Evolutionary conservation across 2,888 invertebrate genomes (phyloP).

Genomic region (Pandemis corylana): DNA sequence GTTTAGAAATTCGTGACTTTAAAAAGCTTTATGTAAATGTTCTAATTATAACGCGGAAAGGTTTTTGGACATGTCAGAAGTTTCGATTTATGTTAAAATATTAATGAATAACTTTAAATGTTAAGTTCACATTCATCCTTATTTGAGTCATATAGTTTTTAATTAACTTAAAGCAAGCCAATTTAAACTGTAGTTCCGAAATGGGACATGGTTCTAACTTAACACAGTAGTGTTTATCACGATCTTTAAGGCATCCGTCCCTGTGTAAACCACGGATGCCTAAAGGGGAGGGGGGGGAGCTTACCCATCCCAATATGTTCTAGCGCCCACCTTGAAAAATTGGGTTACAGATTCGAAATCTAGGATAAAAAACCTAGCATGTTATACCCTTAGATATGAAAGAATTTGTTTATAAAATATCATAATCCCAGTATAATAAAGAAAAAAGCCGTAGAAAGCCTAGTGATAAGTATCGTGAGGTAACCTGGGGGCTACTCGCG

Average conservation of each 20-base stretch:
- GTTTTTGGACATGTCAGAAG: constrained; percentile 1
- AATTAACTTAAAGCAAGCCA: background rate
- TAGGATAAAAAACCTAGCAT: background rate
- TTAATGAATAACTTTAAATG: background rate
- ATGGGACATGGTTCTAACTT: background rate
- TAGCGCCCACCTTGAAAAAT: too few species aligned
- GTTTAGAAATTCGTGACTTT: constrained; percentile 5
- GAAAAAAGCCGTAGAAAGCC: too few species aligned
- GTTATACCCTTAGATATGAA: background rate
- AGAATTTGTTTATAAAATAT: too few species aligned
- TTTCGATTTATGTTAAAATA: constrained; percentile 6
- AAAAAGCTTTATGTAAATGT: constrained; percentile 18
- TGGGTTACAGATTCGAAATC: too few species aligned
- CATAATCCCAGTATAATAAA: background rate
- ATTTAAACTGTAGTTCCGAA: background rate
- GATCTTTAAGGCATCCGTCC: too few species aligned
- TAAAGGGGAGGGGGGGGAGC: too few species aligned
- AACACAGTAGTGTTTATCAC: too few species aligned
- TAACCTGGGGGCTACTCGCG: too few species aligned
- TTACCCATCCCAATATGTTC: too few species aligned
- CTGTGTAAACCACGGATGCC: too few species aligned
- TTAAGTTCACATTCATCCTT: background rate
- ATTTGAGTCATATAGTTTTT: constrained; percentile 4
- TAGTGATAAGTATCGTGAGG: too few species aligned
- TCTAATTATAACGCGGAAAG: constrained; percentile 1